A percentile compares a stretch with the other conserved stretches of the same genome.
These are phyloP conservation scores for Nannobrachium achirus DNA, from an alignment of 2,113 vertebrate species.

Conservation along the genomic window DNA sequence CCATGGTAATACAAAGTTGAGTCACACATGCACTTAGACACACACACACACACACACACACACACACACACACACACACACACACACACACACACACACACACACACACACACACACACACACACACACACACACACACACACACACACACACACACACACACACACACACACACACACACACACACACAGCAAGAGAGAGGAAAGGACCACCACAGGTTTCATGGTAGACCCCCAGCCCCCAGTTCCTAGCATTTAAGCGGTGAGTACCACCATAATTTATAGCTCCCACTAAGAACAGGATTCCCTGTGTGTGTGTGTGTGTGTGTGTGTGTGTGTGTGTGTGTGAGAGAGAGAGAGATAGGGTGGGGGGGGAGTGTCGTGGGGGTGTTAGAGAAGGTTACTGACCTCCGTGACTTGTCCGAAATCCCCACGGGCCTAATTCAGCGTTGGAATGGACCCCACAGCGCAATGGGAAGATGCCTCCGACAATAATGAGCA, in stretches of 20 bases:
- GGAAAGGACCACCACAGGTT: constrained; percentile 48
- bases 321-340: constrained; percentile 49
- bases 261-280: constrained; percentile 72
- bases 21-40: constrained; percentile 9
- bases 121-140: constrained; percentile 24
- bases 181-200: background rate
- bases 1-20: constrained; percentile 12
- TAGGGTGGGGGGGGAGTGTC: background rate
- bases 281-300: constrained; percentile 63
- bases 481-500: constrained; percentile 79
- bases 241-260: constrained; percentile 58
- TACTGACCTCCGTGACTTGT: constrained; percentile 79
- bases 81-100: constrained; percentile 36
- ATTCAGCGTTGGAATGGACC: constrained; percentile 79
- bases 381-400: constrained; percentile 60
- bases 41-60: constrained; percentile 3
- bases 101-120: constrained; percentile 23
- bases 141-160: constrained; percentile 34
- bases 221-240: constrained; percentile 51
- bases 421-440: constrained; percentile 82
- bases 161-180: constrained; percentile 19
- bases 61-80: background rate
- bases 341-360: constrained; percentile 6
- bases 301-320: constrained; percentile 15
- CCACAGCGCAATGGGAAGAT: constrained; percentile 83